Conservation (phyloP, 2,797 vertebrate species). For the Enoplosus armatus region DNA sequence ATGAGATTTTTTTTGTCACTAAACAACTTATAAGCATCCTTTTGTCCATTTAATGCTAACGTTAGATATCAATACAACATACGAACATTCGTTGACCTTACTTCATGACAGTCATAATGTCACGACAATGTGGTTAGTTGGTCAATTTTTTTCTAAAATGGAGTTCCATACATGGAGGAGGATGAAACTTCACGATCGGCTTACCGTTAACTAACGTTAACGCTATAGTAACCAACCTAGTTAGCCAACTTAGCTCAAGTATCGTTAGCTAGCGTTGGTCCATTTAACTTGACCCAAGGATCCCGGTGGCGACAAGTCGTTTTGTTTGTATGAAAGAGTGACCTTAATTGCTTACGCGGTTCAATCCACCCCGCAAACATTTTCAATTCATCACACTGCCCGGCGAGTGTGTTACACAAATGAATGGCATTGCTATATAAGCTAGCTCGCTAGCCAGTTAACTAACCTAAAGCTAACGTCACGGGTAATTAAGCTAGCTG, state of each 20-base stretch:
- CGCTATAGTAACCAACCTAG: neutral
- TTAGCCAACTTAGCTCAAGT: constrained; percentile 12
- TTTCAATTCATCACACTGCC: neutral
- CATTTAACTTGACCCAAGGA: neutral
- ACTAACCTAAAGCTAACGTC: constrained; percentile 58
- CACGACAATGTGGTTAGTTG: too few relatives aligned
- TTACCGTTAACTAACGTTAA: neutral
- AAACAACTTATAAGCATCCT: neutral
- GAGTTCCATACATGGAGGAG: neutral
- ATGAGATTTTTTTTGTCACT: too few relatives aligned
- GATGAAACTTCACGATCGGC: neutral
- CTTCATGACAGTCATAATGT: accelerated
- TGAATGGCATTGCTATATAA: constrained; percentile 35
- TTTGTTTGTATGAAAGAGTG: neutral
- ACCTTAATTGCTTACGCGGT: neutral
- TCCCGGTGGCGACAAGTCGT: neutral
- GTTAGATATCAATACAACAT: neutral
- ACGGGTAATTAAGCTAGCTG: constrained; percentile 60
- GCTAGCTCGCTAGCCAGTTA: constrained; percentile 42
- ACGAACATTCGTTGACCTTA: accelerated
- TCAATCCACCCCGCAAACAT: neutral
- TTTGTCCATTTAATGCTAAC: neutral
- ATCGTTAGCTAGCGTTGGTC: constrained; percentile 1
- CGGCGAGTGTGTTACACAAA: constrained; percentile 24
- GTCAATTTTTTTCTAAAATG: neutral